These are phyloP conservation scores for Litoditis marina DNA, from an alignment of 2,888 invertebrate genomes.

Conservation along the genomic window DNA sequence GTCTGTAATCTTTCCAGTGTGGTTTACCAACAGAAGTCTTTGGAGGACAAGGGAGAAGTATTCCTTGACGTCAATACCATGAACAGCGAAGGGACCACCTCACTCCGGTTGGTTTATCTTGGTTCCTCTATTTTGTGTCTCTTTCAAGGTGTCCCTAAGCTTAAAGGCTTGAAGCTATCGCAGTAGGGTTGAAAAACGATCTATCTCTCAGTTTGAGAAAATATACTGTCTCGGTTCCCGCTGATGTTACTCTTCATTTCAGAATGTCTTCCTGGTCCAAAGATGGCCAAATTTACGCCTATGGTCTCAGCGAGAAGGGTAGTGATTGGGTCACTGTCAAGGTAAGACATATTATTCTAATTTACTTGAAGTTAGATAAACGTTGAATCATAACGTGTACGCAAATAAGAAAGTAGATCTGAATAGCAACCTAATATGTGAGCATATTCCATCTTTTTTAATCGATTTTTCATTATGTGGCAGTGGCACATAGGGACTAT, in stretches of 20 bases:
- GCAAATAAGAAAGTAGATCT: too few relatives aligned
- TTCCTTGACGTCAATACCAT: constrained; percentile 92
- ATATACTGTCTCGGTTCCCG: too few relatives aligned
- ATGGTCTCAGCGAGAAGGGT: constrained; percentile 79
- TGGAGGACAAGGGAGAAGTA: constrained; percentile 73
- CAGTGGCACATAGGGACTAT: too few relatives aligned
- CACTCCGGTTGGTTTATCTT: constrained; percentile 67
- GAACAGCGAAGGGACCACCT: constrained; percentile 85
- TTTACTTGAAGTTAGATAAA: too few relatives aligned
- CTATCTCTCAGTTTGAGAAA: too few relatives aligned
- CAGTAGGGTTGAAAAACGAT: too few relatives aligned
- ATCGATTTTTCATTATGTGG: too few relatives aligned
- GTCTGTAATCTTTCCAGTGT: constrained; percentile 75
- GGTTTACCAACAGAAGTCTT: constrained; percentile 79
- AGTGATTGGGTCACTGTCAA: constrained; percentile 22
- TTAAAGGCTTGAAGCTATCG: too few relatives aligned
- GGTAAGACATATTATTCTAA: constrained; percentile 8
- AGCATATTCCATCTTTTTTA: too few relatives aligned
- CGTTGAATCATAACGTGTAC: too few relatives aligned
- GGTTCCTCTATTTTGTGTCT: too few relatives aligned
- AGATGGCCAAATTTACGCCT: constrained; percentile 84
- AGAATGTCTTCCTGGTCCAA: constrained; percentile 76
- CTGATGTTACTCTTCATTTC: constrained; percentile 12
- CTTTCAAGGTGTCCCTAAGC: not conserved
- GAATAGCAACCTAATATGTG: too few relatives aligned